These are phyloP conservation scores for Rhinopomastus cyanomelas DNA, from an alignment of 2,113 vertebrate genomes.

Conservation along the genomic window DNA sequence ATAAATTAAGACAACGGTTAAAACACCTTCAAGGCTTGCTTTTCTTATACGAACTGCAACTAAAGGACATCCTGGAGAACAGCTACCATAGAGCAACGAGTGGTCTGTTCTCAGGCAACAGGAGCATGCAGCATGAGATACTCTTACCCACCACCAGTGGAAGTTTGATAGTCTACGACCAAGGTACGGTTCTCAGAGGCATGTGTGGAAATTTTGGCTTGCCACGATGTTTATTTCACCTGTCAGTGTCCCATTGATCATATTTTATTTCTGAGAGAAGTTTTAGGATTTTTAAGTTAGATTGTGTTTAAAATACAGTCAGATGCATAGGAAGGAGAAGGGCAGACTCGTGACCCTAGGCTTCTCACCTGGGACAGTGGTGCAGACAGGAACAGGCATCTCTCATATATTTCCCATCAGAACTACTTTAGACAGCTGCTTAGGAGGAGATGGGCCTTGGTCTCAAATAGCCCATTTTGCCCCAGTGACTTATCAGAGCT, in stretches of 20 bases:
- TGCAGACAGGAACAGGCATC: neutral
- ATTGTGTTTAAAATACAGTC: neutral
- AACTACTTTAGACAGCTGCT: neutral
- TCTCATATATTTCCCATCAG: neutral
- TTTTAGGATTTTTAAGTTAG: neutral
- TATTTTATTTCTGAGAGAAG: neutral
- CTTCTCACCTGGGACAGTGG: neutral
- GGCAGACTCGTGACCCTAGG: neutral
- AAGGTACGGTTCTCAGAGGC: slow-evolving; percentile 70
- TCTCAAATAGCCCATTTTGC: neutral
- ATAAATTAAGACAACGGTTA: slow-evolving; percentile 76
- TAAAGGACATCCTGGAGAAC: slow-evolving; percentile 79
- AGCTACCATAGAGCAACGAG: slow-evolving; percentile 72
- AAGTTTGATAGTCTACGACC: slow-evolving; percentile 83
- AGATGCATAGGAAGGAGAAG: neutral
- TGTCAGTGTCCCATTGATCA: neutral
- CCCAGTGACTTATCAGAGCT: neutral
- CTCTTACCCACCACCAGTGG: slow-evolving; percentile 75
- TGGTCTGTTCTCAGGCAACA: slow-evolving; percentile 40
- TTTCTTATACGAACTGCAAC: slow-evolving; percentile 75
- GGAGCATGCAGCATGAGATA: neutral
- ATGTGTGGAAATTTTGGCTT: neutral
- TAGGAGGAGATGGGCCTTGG: neutral
- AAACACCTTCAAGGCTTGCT: slow-evolving; percentile 78
- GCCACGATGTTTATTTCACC: neutral